Base-by-base conservation (phyloP, 2,888 invertebrate genomes). In the Plagiodera versicolora region DNA sequence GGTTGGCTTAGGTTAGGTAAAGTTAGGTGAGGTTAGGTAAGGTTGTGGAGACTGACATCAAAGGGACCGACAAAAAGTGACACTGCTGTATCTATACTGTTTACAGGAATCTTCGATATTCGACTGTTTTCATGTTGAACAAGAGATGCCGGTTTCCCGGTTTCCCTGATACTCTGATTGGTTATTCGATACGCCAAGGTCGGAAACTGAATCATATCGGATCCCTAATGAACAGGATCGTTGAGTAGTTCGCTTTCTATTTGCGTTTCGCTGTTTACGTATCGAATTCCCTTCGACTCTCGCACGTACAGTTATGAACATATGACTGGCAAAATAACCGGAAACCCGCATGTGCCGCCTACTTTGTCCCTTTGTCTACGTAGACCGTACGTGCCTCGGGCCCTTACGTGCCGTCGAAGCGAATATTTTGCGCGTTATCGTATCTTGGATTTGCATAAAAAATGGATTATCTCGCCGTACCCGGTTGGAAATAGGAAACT, bases 291-390 rank as follows among this genome's bases (percentile, higher is more conserved):
- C 16, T 24, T 0, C 44, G 11, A 11, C 9, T 20, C 20, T 16
- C 11, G 14, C 52, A 53, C 53, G 53, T 53, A 44, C 44, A 14
- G 39, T 39, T 39, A 52, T 44, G 24, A 53, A 53, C 53, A 53
- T 53, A 53, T 53, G 53, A 44, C 39, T 45, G 16, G 53, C 19
- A 45, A 53, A 53, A 53, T 44, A 53, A 44, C 44, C 39, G 14
- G 39, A 39, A 39, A 39, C n/a, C 39, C 8, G 39, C 39, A 39
- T 39, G 14, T n/a, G 39, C 39, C 39, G 39, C 11, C 39, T 14
- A 6, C 39, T 1, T 14, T 14, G 39, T 8, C 39, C 14, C 14
- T 39, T 39, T 39, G 39, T 39, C 24, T 24, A 24, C 24, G 24
- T 6, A 24, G 4, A 24, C 24, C 24, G 14, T 39, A 39, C 39